These are phyloP conservation scores for Caenorhabditis angaria DNA, from an alignment of 2,888 invertebrate genomes.

Conservation along the genomic window DNA sequence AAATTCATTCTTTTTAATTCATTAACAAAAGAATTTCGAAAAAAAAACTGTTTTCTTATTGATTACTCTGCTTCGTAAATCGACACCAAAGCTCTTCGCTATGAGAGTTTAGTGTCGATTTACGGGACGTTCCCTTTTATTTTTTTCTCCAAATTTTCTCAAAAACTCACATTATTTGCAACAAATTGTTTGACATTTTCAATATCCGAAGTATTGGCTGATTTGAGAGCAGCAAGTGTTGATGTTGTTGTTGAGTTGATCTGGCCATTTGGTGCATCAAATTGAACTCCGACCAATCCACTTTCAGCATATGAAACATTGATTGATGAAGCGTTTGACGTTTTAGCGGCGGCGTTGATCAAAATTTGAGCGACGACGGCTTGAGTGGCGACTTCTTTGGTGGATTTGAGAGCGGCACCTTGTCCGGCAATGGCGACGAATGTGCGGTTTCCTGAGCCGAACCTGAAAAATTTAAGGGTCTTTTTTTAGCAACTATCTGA, in stretches of 20 bases:
- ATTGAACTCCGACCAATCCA: constrained; percentile 53
- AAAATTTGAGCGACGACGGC: constrained; percentile 60
- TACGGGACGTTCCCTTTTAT: too few species aligned
- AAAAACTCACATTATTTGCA: constrained; percentile 20
- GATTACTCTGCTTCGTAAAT: too few species aligned
- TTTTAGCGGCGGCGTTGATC: constrained; percentile 50
- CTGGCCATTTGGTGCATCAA: constrained; percentile 27
- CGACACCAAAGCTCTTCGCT: too few species aligned
- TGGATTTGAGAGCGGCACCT: constrained; percentile 56
- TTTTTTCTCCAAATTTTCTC: not conserved
- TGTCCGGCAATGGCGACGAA: constrained; percentile 67
- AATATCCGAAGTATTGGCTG: constrained; percentile 32
- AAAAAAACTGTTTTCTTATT: too few species aligned
- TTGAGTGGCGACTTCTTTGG: constrained; percentile 62
- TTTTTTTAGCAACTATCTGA: too few species aligned
- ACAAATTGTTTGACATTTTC: constrained; percentile 36
- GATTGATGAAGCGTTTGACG: constrained; percentile 48
- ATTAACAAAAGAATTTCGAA: too few species aligned
- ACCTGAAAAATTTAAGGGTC: constrained; percentile 15
- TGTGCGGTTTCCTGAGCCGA: constrained; percentile 39
- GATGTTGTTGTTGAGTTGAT: constrained; percentile 26
- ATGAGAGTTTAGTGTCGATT: too few species aligned
- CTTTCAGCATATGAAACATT: constrained; percentile 61
- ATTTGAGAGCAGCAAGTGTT: constrained; percentile 38
- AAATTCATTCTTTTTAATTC: too few species aligned